A percentile compares a stretch with the other conserved stretches of the same genome.
Conservation (phyloP, 2,888 invertebrate species). For the Glyphotaelius pellucidus region DNA sequence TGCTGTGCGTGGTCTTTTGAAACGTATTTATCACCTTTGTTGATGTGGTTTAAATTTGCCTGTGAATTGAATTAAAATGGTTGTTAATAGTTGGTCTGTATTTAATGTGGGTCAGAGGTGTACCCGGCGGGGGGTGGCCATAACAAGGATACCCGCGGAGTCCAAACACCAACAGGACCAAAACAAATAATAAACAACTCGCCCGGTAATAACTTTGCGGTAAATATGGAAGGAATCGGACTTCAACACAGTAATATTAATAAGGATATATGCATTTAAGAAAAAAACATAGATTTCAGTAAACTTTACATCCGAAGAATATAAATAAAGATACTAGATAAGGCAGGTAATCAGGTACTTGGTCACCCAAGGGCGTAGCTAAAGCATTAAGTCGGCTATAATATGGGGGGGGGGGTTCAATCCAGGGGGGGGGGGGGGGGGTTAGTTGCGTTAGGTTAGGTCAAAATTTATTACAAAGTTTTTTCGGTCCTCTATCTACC, state of each 20-base stretch:
- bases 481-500: no score
- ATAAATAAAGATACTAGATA: no score
- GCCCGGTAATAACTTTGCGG: background rate
- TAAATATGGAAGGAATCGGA: background rate
- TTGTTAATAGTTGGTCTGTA: background rate
- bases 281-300: background rate
- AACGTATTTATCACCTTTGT: background rate
- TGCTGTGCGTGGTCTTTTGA: background rate
- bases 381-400: no score
- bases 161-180: constrained; percentile 48
- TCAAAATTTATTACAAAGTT: no score
- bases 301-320: background rate
- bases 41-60: constrained; percentile 8
- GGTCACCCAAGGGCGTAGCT: no score
- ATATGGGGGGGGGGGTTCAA: no score
- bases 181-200: constrained; percentile 59
- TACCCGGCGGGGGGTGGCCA: constrained; percentile 51
- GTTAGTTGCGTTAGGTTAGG: no score
- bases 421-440: no score
- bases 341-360: no score
- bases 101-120: constrained; percentile 61
- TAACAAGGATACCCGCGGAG: constrained; percentile 58
- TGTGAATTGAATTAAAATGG: background rate
- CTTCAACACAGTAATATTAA: background rate
- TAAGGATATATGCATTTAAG: background rate